Evolutionary conservation across 2,888 invertebrate species (phyloP), one percentile per base, ranked within the genome.

Genomic region (Coremacera marginata): DNA sequence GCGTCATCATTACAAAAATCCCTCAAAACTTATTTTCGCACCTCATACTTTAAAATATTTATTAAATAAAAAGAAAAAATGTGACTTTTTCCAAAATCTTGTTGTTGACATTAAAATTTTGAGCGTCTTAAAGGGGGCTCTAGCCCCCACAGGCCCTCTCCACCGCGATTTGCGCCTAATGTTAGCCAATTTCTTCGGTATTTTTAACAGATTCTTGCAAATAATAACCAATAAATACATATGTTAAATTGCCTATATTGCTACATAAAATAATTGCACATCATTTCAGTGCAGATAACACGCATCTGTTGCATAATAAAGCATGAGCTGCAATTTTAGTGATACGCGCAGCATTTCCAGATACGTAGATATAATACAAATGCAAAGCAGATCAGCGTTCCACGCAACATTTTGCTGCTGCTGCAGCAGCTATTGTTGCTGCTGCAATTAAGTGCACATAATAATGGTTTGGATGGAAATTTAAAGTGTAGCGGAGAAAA

Each of bases 381-480:
- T 16, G 11, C 44, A 11, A 65, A n/a, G 65, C 27, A 14, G 65
- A 65, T n/a, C 9, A 31, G n/a, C 70, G 55, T 52, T 52, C 52
- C 31, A 52, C 70, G 70, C 70, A 70, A 70, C 19, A 70, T 27
- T 55, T 67, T 67, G 67, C 34, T 60, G 44, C 44, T 44, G 44
- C 44, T 55, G 55, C 16, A 25, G 5, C 16, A 22, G 37, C 37
- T 37, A 8, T 8, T 55, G 55, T 22, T 60, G 27, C 19, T 22
- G 60, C 60, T 60, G 70, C 70, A 70, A 55, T 70, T 70, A 70
- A 70, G 16, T 70, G 55, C 55, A 70, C 70, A 16, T 19, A 67
- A 37, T 67, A 67, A 37, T 67, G 44, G 37, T 34, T 16, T 7
- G 19, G 67, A n/a, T 31, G 14, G 7, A 63, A 27, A 63, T 34